Base-by-base conservation (phyloP, 2,113 vertebrate species). In the Edolisoma coerulescens region DNA sequence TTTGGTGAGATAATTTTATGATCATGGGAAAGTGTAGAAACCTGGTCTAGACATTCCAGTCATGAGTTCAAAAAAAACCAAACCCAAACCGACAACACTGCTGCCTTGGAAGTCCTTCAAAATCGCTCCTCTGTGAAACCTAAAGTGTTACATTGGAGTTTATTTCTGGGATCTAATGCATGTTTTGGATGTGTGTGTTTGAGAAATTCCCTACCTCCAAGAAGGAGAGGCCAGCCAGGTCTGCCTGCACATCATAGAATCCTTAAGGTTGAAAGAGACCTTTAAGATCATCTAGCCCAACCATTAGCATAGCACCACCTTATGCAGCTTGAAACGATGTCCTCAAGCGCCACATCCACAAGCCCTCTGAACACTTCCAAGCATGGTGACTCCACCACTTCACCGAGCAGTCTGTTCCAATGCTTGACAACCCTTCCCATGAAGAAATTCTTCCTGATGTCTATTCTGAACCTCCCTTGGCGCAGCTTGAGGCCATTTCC, bases 21-120 rank as follows among this genome's bases (percentile, higher is more conserved):
- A 85, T 96, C 47, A 8, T 26, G 85, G 57, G 70, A 87, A 97
- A 95, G 69, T 84, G 50, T 5, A 96, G 84, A 89, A n/a, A 74
- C 52, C 42, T 57, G 7, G 52, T 85, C 49, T 39, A 84, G 73
- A 68, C 81, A 68, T 86, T 87, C 45, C 23, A 71, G 49, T 68
- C 18, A 37, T 32, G n/a, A 68, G 37, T 52, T 86, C 0, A 39
- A 35, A 61, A 50, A n/a, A 95, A 27, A 2, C 1, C 12, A 19
- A 53, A 32, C 2, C 6, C 8, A 27, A 45, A 41, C 3, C 4
- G 16, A 15, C 35, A 42, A 42, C 47, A 13, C 10, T 70, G 18
- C 9, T 89, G 10, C 26, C 27, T 87, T 88, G 57, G 44, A 81
- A 81, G n/a, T 57, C 61, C 83, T 94, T 94, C 65, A 93, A 60